Evolutionary conservation across 2,888 invertebrate species (phyloP).

Genomic region (Rugalucina vietnamica): DNA sequence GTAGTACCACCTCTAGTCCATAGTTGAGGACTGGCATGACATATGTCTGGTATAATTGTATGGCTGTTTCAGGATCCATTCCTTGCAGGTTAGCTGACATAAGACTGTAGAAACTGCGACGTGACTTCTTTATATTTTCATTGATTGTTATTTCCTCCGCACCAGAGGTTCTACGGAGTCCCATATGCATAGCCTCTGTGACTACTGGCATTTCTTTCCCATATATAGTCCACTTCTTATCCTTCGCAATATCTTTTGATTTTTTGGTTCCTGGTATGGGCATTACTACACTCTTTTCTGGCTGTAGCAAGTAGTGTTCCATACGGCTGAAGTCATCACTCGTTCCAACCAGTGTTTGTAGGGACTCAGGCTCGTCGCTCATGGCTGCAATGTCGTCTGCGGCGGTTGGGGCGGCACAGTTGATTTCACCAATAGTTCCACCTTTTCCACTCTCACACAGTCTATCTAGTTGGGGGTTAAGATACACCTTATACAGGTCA

Average conservation of each 20-base stretch:
- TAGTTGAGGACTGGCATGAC: background rate
- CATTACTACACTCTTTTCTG: background rate
- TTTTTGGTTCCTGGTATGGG: background rate
- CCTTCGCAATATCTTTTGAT: background rate
- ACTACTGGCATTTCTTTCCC: constrained; percentile 3
- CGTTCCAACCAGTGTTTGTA: background rate
- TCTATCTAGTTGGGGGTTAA: constrained; percentile 4
- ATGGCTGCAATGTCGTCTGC: background rate
- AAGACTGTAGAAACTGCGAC: background rate
- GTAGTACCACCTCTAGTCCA: background rate
- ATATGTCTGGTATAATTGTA: background rate
- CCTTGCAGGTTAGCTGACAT: background rate
- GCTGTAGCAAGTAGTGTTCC: background rate
- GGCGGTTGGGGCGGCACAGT: background rate
- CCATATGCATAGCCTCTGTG: background rate
- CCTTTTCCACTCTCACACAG: background rate
- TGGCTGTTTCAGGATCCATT: background rate
- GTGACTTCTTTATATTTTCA: constrained; percentile 6
- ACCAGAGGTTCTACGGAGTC: background rate
- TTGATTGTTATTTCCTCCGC: background rate
- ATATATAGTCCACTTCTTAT: background rate
- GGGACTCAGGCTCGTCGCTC: background rate
- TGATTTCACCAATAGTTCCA: background rate
- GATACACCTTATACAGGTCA: constrained; percentile 27
- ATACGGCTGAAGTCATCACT: background rate